Evolutionary conservation across 2,797 vertebrate species (phyloP).

Genomic region (Premnoplex brunnescens): DNA sequence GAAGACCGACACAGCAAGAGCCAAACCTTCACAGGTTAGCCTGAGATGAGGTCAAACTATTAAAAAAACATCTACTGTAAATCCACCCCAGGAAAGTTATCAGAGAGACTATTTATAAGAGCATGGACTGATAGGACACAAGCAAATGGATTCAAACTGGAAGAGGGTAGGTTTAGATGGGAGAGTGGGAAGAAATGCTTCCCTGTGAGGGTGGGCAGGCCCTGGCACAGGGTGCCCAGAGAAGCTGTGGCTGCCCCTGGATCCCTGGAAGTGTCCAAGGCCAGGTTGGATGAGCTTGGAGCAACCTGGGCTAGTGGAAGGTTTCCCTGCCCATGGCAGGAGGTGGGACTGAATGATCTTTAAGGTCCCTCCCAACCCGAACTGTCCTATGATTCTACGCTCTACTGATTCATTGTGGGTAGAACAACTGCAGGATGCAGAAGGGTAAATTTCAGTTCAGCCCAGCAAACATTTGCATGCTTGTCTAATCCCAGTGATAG

Average conservation of each 20-base stretch:
- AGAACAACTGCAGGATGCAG: background rate
- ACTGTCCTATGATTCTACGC: background rate
- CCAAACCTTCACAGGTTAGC: background rate
- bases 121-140: background rate
- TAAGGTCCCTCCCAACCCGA: background rate
- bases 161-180: background rate
- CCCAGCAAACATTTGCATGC: background rate
- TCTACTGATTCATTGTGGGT: background rate
- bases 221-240: background rate
- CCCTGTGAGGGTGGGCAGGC: rapidly evolving
- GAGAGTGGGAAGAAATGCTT: background rate
- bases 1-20: background rate
- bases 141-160: background rate
- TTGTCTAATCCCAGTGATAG: background rate
- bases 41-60: background rate
- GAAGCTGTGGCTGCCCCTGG: background rate
- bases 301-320: background rate
- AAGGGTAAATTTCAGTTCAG: background rate
- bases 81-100: background rate
- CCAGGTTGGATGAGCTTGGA: rapidly evolving
- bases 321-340: background rate
- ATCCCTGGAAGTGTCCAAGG: background rate
- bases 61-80: background rate
- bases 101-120: background rate
- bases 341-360: background rate